Evolutionary conservation across 2,888 invertebrate genomes (phyloP).

Genomic region (Agrilus mali): DNA sequence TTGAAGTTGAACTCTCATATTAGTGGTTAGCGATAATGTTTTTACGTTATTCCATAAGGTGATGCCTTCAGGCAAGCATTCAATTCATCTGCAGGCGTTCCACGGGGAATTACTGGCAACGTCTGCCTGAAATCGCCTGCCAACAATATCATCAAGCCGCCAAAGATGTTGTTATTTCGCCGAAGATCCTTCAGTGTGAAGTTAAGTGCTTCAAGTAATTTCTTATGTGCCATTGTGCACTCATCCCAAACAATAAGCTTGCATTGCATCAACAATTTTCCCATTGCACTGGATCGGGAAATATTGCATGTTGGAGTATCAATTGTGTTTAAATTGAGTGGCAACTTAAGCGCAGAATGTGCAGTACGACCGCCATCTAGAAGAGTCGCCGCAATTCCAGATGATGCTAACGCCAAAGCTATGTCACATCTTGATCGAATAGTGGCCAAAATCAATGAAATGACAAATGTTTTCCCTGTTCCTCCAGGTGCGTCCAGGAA

Average conservation of each 20-base stretch:
- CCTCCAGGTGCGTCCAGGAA: slow-evolving; percentile 23
- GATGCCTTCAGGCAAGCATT: slow-evolving; percentile 24
- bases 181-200: slow-evolving; percentile 18
- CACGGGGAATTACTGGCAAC: slow-evolving; percentile 22
- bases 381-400: slow-evolving; percentile 31
- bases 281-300: slow-evolving; percentile 14
- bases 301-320: slow-evolving; percentile 22
- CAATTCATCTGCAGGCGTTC: slow-evolving; percentile 22
- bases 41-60: slow-evolving; percentile 17
- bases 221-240: slow-evolving; percentile 13
- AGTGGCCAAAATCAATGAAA: slow-evolving; percentile 24
- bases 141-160: slow-evolving; percentile 21
- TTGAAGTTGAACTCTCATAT: slow-evolving; percentile 20
- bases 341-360: slow-evolving; percentile 25
- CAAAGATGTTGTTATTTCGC: slow-evolving; percentile 16
- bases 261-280: slow-evolving; percentile 18
- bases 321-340: slow-evolving; percentile 15
- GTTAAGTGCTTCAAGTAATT: slow-evolving; percentile 18
- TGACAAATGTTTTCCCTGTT: slow-evolving; percentile 30
- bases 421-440: slow-evolving; percentile 20
- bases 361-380: slow-evolving; percentile 23
- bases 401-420: slow-evolving; percentile 29
- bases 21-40: slow-evolving; percentile 16
- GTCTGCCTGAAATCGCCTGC: slow-evolving; percentile 26
- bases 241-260: slow-evolving; percentile 12